Percentiles rank a stretch among this genome's conserved stretches.
Conservation (phyloP, 2,888 invertebrate genomes). For the Temnothorax rugatulus region DNA sequence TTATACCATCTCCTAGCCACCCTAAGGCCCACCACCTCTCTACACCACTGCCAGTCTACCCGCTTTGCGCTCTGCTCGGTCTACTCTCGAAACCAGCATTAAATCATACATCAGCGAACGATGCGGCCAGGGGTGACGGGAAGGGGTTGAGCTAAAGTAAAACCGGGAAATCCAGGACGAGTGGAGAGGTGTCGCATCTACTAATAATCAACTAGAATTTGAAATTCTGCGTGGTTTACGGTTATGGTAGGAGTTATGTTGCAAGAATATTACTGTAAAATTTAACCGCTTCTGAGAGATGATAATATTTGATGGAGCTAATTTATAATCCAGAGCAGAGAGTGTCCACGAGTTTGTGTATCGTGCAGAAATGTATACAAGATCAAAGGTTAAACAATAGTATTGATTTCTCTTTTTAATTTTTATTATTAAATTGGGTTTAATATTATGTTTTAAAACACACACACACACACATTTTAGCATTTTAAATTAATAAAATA, state of each 20-base stretch:
- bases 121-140: slow-evolving; percentile 65
- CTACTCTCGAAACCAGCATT: slow-evolving; percentile 82
- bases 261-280: slow-evolving; percentile 43
- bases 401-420: neutral
- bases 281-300: slow-evolving; percentile 25
- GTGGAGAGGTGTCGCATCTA: slow-evolving; percentile 76
- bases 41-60: slow-evolving; percentile 67
- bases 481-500: slow-evolving; percentile 13
- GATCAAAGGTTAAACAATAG: neutral
- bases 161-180: slow-evolving; percentile 67
- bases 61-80: slow-evolving; percentile 76
- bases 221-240: slow-evolving; percentile 51
- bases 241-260: neutral
- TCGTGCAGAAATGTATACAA: neutral
- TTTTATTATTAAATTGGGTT: neutral
- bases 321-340: slow-evolving; percentile 1
- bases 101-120: slow-evolving; percentile 84
- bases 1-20: slow-evolving; percentile 76
- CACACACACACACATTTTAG: neutral
- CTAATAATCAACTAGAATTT: slow-evolving; percentile 76
- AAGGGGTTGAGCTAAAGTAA: slow-evolving; percentile 68
- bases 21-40: slow-evolving; percentile 61
- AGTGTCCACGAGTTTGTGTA: neutral
- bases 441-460: slow-evolving; percentile 13
- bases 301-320: slow-evolving; percentile 29